Evolutionary conservation across 2,113 vertebrate species (phyloP).

Genomic region (Syrrhaptes paradoxus): DNA sequence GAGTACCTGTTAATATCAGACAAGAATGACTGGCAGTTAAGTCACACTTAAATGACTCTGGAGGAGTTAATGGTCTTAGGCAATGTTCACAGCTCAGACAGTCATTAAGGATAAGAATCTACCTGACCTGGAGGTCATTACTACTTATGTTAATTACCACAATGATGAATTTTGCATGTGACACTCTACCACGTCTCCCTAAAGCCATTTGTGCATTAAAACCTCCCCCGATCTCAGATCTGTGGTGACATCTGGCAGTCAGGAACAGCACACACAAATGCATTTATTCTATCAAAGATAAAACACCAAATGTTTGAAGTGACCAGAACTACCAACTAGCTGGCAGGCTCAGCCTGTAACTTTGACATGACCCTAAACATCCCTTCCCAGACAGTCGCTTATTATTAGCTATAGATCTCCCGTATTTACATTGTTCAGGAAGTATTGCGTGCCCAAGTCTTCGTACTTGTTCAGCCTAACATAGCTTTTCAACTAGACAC

Average conservation of each 20-base stretch:
- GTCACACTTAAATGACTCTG: not conserved
- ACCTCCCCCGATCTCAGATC: not conserved
- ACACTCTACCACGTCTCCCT: not conserved
- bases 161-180: not conserved
- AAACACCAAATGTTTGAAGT: not conserved
- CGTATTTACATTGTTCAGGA: not conserved
- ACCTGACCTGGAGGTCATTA: constrained; percentile 29
- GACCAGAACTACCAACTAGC: not conserved
- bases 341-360: not conserved
- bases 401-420: not conserved
- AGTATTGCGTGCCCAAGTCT: not conserved
- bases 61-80: constrained; percentile 7
- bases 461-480: not conserved
- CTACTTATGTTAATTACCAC: constrained; percentile 8
- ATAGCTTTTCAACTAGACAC: not conserved
- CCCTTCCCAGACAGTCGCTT: not conserved
- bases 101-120: constrained; percentile 19
- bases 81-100: not conserved
- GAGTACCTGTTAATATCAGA: not conserved
- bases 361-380: not conserved
- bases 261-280: not conserved
- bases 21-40: not conserved
- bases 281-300: not conserved
- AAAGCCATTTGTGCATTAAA: not conserved
- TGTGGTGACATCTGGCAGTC: not conserved